Evolutionary conservation across 2,888 invertebrate genomes (phyloP), one percentile per base, ranked within the genome.

Genomic region (Papilio gigon): DNA sequence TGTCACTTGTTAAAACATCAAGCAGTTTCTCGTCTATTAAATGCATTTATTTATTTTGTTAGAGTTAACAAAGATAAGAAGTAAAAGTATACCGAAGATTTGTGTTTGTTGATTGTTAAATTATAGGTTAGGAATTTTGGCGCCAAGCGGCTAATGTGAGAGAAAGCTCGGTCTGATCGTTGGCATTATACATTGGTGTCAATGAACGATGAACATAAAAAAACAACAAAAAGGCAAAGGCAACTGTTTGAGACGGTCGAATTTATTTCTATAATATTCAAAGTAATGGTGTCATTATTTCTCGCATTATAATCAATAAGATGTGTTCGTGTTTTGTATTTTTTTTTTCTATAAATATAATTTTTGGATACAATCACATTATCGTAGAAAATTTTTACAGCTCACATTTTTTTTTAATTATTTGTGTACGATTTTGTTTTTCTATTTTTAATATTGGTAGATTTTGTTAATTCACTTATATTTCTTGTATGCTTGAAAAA

Each of bases 111-210:
- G 71, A 71, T 73, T 77, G 78, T 81, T 77, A 77, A 81, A 80
- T 84, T 74, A 79, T 75, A 81, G 78, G 80, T 80, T 81, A 83
- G 81, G 87, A 87, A 86, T 89, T 89, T 89, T 87, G 88, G 89
- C 89, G 89, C 89, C 90, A 84, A 83, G 72, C 73, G 71, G 67
- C 71, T 78, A 78, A 78, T 78, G 74, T 75, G 30, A 74, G 88
- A 82, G 89, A 90, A 89, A 90, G 90, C 80, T 78, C 78, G 80
- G 74, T 78, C 78, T 80, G 72, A 72, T 73, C 60, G 80, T 87
- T 82, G 84, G 87, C 87, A 75, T 74, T 79, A 78, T 71, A 71
- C 73, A 83, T 84, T 77, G 78, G 80, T 84, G 84, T 82, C 83
- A 81, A 77, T 81, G 81, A 73, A 75, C 77, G 75, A 72, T 69